Base-by-base conservation (phyloP, 2,113 vertebrate species). In the Stomatorhinus ivindoensis region DNA sequence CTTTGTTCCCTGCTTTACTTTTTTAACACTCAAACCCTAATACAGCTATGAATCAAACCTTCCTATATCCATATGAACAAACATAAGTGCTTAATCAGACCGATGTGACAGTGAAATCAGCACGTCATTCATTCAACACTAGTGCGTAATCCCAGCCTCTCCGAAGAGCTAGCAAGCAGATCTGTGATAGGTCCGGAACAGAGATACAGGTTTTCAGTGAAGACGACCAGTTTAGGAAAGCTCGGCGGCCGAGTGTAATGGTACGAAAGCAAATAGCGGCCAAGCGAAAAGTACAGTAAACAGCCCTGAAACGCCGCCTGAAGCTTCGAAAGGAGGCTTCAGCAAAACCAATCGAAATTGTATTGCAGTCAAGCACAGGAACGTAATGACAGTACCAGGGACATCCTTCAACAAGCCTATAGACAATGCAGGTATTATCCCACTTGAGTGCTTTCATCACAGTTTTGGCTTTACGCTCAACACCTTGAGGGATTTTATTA, bases 1-100 rank as follows among this genome's bases (percentile, higher is more conserved):
- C 39, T n/a, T 42, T 87, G 35, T 17, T 58, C 39, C 51, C 5
- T 13, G 11, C 50, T 17, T 27, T 5, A 4, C 46, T 31, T 86
- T 86, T 86, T 86, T 86, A 31, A 86, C 24, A 46, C 83, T 86
- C 47, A 86, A 27, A 50, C 44, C 44, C 83, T 48, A 86, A 86
- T 15, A 86, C 44, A 48, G 24, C 47, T n/a, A 61, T 61, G 55
- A 61, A 24, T 24, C 24, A n/a, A 61, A 61, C 21, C 55, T 61
- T 61, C 24, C 55, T 61, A 61, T 84, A 48, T 84, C 82, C 47
- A 44, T 27, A 27, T 11, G 83, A 85, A 10, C 47, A 4, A 27
- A 85, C 9, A 85, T 17, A 76, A 76, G 69, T 17, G 35, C 69
- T 76, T 47, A 31, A 86, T 48, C 4, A 47, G 44, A 48, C 83